Conservation (phyloP, 2,113 vertebrate genomes). For the Tympanuchus pallidicinctus region DNA sequence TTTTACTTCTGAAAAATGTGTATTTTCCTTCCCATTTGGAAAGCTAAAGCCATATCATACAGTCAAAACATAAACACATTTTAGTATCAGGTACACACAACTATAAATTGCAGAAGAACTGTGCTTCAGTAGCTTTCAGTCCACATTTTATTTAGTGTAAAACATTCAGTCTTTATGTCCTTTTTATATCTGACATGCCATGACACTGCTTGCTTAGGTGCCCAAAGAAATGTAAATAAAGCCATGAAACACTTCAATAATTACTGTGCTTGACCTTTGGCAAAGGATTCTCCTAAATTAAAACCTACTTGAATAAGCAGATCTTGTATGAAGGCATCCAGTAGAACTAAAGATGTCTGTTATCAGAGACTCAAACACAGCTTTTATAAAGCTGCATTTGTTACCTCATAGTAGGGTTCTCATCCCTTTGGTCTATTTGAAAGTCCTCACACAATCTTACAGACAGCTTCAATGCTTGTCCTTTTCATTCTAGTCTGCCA, state of each 20-base stretch:
- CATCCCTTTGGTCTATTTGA: neutral
- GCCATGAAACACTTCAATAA: neutral
- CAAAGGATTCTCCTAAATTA: neutral
- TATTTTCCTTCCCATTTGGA: constrained; percentile 51
- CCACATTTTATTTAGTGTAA: neutral
- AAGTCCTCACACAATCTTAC: neutral
- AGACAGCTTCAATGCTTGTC: neutral
- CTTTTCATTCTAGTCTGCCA: neutral
- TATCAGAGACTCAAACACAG: neutral
- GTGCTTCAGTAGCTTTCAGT: constrained; percentile 30
- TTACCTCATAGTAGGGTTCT: neutral
- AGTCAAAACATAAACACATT: constrained; percentile 40
- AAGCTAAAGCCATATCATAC: constrained; percentile 46
- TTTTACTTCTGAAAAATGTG: constrained; percentile 63
- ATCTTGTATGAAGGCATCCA: neutral
- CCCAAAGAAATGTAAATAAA: neutral
- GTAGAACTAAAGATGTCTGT: neutral
- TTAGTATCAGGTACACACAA: constrained; percentile 26
- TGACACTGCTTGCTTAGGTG: neutral
- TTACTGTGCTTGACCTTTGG: neutral
- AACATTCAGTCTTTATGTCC: neutral
- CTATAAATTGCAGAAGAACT: constrained; percentile 7
- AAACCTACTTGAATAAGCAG: neutral
- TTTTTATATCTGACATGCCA: neutral
- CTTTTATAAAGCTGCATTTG: neutral